These are phyloP conservation scores for Cryptotermes secundus DNA, from an alignment of 1,140 invertebrate species.

Conservation along the genomic window DNA sequence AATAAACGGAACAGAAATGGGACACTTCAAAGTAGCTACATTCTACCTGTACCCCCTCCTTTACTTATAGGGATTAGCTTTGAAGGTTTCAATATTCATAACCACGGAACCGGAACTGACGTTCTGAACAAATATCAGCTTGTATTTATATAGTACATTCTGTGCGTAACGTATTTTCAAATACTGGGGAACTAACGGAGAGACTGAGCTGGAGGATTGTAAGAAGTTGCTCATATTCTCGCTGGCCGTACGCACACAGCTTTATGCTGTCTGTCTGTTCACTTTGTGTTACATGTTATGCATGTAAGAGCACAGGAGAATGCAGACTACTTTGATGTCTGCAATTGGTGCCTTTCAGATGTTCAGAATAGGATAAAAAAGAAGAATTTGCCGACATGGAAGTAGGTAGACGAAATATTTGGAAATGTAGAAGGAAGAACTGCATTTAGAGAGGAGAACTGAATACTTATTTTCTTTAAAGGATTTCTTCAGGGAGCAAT, in stretches of 20 bases:
- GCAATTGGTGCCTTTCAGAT: not conserved
- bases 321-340: not conserved
- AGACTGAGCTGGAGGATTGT: not conserved
- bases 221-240: not conserved
- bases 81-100: slow-evolving; percentile 4
- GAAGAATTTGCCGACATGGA: no score
- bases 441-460: not conserved
- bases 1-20: no score
- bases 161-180: not conserved
- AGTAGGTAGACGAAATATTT: not conserved
- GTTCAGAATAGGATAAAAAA: not conserved
- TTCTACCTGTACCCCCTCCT: not conserved
- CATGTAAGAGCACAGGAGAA: not conserved
- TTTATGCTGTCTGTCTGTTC: not conserved
- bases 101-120: not conserved
- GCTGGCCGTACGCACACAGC: no score
- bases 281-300: not conserved
- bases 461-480: no score
- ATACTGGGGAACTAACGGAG: no score
- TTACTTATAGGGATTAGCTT: not conserved
- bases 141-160: not conserved
- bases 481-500: no score
- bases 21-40: no score
- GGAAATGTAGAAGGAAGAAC: not conserved
- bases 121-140: not conserved